Base-by-base conservation (phyloP, 1,140 invertebrate genomes). In the Eufriesea mexicana region DNA sequence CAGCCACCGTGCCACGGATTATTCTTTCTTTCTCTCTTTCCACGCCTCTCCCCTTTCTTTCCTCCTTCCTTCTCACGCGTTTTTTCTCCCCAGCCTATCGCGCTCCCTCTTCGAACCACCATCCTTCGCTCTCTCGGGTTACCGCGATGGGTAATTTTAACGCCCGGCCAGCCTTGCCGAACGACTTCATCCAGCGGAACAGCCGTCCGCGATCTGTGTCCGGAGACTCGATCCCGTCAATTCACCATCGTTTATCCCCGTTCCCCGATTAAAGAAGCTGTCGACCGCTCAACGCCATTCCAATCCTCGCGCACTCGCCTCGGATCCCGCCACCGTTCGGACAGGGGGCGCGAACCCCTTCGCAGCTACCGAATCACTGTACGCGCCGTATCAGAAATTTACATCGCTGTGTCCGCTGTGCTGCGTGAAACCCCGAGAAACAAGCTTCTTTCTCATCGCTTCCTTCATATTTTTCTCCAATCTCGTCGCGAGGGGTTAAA, bases 111-210 rank as follows among this genome's bases (percentile, higher is more conserved):
- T 61, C 76, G n/a, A 18, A 42, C 84, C 82, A 7, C 57, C 25
- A 10, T 84, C 68, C 64, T 78, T 70, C 54, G 61, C n/a, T 87
- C 86, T 75, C 78, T 87, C 83, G 54, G 70, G 79, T 85, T 87
- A 88, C 86, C 83, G 61, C 87, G 83, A 79, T 82, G 73, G 87
- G 87, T 89, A 89, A 89, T 89, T 89, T 89, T 88, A 89, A 89
- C 86, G 87, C 83, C 83, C 84, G 79, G 71, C 72, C 85, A 82
- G 59, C 25, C 67, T 76, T 75, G 79, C 79, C 86, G 79, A 89
- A 89, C 87, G 79, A 88, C 87, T 89, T 89, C 87, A 89, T 89
- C 87, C 87, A 85, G 73, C 84, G 87, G 84, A 88, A 89, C 86
- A 72, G 79, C 79, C 64, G 66, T 84, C 35, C 77, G 62, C 73